Base-by-base conservation (phyloP, 2,113 vertebrate genomes). In the Seriola aureovittata region DNA sequence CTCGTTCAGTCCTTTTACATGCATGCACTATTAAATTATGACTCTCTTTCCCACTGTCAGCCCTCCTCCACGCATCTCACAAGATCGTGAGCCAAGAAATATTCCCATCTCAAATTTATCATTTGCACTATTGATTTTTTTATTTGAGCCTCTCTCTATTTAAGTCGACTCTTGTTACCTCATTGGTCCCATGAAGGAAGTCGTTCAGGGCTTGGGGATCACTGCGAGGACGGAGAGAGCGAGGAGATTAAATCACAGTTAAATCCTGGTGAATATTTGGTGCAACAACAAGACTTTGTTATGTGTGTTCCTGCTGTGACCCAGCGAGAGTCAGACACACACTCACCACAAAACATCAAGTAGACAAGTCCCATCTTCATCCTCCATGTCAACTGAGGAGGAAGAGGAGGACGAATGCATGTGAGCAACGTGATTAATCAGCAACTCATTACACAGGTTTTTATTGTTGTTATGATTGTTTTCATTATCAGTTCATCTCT, bases 351-450 rank as follows among this genome's bases (percentile, higher is more conserved):
- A 94, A 92, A 96, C 95, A 94, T 96, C 96, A 92, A 96, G 93
- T 90, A 96, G 94, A 93, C 96, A 96, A 92, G 94, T 96, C 93
- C 95, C 95, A 93, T 96, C 95, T 93, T 96, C 96, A 96, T 96
- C 95, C 92, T 96, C 96, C 96, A 96, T 96, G 94, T 95, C 95
- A 95, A 92, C 96, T 96, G 62, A 59, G 64, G 57, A 29, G 40
- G 23, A 66, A 82, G 63, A 91, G n/a, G 36, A 79, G 34, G 44
- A 77, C 10, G 12, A 17, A 34, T 8, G 21, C 32, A 64, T 1
- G 3, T 69, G 32, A 32, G 21, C 8, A 32, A 17, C 3, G 42
- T 58, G 17, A 70, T 50, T n/a, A 60, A n/a, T 44, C 60, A 29
- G 14, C 0, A 65, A 21, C 12, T 17, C 17, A 55, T 67, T 19